phyloP scores from a whole-genome alignment of 1,140 invertebrate species.

The Lethrus apterus region DNA sequence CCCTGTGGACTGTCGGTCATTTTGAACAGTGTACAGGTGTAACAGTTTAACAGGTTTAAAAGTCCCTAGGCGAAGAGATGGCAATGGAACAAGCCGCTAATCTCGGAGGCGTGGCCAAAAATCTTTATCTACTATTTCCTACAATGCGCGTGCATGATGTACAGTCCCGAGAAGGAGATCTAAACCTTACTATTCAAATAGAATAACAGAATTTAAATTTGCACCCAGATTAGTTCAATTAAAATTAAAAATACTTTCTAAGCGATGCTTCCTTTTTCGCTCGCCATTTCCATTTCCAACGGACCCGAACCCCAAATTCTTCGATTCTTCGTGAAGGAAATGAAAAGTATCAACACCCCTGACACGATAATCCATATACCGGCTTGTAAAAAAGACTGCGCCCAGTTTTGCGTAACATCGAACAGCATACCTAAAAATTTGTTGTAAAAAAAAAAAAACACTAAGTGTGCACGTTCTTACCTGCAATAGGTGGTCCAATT shows the following conservation, averaged over 20 bases:
- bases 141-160: too few relatives aligned
- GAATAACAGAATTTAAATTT: too few relatives aligned
- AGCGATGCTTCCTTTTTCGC: constrained; percentile 15
- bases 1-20: too few relatives aligned
- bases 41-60: too few relatives aligned
- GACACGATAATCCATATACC: constrained; percentile 69
- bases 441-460: not conserved
- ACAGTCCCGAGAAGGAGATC: too few relatives aligned
- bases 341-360: constrained; percentile 62
- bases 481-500: constrained; percentile 52
- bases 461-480: constrained; percentile 27
- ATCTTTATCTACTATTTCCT: too few relatives aligned
- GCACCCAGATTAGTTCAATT: not conserved
- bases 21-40: too few relatives aligned
- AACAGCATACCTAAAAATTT: constrained; percentile 56
- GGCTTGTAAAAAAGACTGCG: constrained; percentile 66
- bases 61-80: too few relatives aligned
- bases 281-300: constrained; percentile 48
- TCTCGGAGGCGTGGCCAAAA: too few relatives aligned
- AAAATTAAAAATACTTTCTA: constrained; percentile 2
- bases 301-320: constrained; percentile 56
- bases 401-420: constrained; percentile 62
- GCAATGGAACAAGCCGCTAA: too few relatives aligned
- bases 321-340: constrained; percentile 58
- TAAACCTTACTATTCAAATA: too few relatives aligned